phyloP scores from a whole-genome alignment of 2,797 vertebrate species.

The Pipistrellus pipistrellus region DNA sequence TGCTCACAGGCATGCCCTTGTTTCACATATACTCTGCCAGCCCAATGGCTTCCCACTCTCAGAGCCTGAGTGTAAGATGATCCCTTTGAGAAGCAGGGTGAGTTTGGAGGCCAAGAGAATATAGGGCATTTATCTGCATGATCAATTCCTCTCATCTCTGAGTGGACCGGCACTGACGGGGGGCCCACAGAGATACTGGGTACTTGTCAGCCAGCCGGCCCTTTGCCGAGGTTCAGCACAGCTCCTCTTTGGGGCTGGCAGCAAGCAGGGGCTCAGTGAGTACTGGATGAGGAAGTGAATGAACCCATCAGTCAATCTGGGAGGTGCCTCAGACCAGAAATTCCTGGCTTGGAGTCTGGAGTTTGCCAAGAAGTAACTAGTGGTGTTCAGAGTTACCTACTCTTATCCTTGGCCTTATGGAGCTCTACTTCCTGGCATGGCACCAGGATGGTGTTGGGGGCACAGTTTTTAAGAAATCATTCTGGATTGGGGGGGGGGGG shows the following conservation, averaged over 20 bases:
- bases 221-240: not conserved
- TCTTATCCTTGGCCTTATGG: slow-evolving; percentile 3
- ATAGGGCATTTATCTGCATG: not conserved
- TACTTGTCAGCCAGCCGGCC: not conserved
- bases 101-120: not conserved
- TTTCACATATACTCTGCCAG: not conserved
- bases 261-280: not conserved
- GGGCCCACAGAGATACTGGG: not conserved
- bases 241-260: not conserved
- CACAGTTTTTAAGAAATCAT: not conserved
- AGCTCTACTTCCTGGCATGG: slow-evolving; percentile 12
- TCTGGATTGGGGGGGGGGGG: not conserved
- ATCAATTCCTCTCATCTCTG: not conserved
- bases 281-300: not conserved
- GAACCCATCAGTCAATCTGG: not conserved
- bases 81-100: not conserved
- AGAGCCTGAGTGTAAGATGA: not conserved
- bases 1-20: not conserved
- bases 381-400: not conserved
- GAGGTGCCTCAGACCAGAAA: slow-evolving; percentile 45
- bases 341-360: slow-evolving; percentile 22
- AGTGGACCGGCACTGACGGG: not conserved
- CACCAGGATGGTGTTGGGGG: not conserved
- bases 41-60: not conserved
- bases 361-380: slow-evolving; percentile 14